Percentiles rank a stretch among this genome's conserved stretches.
These are phyloP conservation scores for Contarinia nasturtii DNA, from an alignment of 1,140 invertebrate genomes.

Conservation along the genomic window DNA sequence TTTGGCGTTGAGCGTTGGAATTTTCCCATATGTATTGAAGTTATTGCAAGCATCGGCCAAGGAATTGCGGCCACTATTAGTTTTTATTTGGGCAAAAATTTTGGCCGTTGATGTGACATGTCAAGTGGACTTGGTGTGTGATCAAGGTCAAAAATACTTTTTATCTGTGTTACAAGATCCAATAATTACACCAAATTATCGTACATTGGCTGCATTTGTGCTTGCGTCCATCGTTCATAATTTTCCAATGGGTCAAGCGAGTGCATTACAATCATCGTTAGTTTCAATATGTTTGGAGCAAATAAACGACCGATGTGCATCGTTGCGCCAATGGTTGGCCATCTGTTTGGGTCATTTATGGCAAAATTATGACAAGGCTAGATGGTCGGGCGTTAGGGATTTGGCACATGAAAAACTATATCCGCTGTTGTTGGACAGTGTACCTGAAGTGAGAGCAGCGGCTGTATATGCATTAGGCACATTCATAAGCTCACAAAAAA, in stretches of 20 bases:
- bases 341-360: slow-evolving; percentile 74
- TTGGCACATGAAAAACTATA: slow-evolving; percentile 88
- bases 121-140: slow-evolving; percentile 87
- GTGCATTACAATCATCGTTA: slow-evolving; percentile 65
- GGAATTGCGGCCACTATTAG: slow-evolving; percentile 79
- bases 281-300: slow-evolving; percentile 80
- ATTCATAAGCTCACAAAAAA: slow-evolving; percentile 60
- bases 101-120: slow-evolving; percentile 92
- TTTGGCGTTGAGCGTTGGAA: slow-evolving; percentile 87
- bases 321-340: slow-evolving; percentile 78
- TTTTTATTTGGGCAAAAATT: slow-evolving; percentile 99
- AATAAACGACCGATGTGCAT: slow-evolving; percentile 34
- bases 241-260: slow-evolving; percentile 69
- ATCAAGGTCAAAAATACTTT: slow-evolving; percentile 80
- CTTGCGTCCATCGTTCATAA: slow-evolving; percentile 82
- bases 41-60: slow-evolving; percentile 80
- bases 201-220: slow-evolving; percentile 82
- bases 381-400: slow-evolving; percentile 92
- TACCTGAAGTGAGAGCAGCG: slow-evolving; percentile 77
- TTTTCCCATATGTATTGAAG: slow-evolving; percentile 97
- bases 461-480: slow-evolving; percentile 84
- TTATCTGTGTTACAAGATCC: slow-evolving; percentile 72
- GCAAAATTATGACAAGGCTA: slow-evolving; percentile 80
- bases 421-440: slow-evolving; percentile 52
- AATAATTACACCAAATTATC: slow-evolving; percentile 48